phyloP scores from a whole-genome alignment of 2,888 invertebrate genomes.

The Amorpha juglandis region DNA sequence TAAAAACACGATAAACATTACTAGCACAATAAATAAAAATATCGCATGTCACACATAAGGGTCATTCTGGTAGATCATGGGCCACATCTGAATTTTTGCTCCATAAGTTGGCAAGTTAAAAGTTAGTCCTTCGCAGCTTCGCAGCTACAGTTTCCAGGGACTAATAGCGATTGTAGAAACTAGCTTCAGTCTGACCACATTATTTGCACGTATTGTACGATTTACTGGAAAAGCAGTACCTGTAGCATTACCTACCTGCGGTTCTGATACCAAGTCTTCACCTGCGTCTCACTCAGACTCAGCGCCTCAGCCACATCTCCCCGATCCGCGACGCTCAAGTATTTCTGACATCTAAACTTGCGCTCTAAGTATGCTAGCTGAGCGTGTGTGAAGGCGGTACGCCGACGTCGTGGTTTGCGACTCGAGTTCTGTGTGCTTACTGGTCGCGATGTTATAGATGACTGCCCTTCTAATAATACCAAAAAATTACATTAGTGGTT shows the following conservation, averaged over 20 bases:
- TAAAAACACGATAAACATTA: no score
- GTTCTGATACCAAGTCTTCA: slow-evolving; percentile 98
- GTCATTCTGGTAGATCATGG: no score
- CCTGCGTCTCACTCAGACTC: slow-evolving; percentile 95
- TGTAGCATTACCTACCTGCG: slow-evolving; percentile 85
- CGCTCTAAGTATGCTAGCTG: slow-evolving; percentile 96
- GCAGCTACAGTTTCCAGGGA: no score
- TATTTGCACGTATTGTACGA: no score
- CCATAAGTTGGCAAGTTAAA: no score
- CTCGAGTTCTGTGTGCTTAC: slow-evolving; percentile 72
- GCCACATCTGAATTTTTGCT: no score
- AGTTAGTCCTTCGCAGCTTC: no score
- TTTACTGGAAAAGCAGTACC: background rate
- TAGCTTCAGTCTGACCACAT: no score
- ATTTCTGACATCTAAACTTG: slow-evolving; percentile 97
- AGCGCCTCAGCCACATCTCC: slow-evolving; percentile 96
- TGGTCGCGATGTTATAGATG: slow-evolving; percentile 42
- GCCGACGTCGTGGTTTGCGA: slow-evolving; percentile 91
- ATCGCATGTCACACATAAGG: no score
- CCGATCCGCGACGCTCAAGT: slow-evolving; percentile 95
- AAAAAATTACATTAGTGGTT: background rate
- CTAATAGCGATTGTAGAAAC: no score
- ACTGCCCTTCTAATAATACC: slow-evolving; percentile 65
- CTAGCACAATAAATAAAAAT: no score
- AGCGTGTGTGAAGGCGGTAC: slow-evolving; percentile 97